Evolutionary conservation across 2,797 vertebrate genomes (phyloP).

Genomic region (Glyptemys insculpta): DNA sequence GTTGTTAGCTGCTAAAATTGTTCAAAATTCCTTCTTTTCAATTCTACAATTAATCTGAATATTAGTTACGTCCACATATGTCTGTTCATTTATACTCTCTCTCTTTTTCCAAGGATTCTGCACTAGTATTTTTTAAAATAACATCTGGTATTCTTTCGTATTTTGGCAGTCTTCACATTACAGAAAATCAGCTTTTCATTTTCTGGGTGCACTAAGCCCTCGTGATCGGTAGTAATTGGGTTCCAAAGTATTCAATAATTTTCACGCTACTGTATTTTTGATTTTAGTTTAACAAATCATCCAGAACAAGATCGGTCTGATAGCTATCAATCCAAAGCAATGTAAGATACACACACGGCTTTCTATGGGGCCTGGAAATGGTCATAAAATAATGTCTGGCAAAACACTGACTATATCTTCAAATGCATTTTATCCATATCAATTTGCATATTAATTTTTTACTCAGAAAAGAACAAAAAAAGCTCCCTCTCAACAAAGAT

Average conservation of each 20-base stretch:
- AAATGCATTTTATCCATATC: constrained; percentile 66
- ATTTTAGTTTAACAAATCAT: constrained; percentile 55
- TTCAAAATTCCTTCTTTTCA: constrained; percentile 54
- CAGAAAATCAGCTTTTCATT: constrained; percentile 68
- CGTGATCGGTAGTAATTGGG: constrained; percentile 42
- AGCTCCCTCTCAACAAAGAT: constrained; percentile 69
- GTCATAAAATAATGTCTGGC: constrained; percentile 63
- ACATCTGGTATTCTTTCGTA: constrained; percentile 77
- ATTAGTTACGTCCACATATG: constrained; percentile 58
- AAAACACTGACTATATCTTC: constrained; percentile 66
- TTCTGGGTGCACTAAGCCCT: constrained; percentile 40
- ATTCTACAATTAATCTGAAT: constrained; percentile 48
- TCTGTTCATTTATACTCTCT: constrained; percentile 22
- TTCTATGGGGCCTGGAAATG: constrained; percentile 48
- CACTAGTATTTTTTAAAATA: constrained; percentile 61
- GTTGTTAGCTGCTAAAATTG: constrained; percentile 20
- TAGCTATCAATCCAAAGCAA: constrained; percentile 19
- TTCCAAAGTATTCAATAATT: constrained; percentile 66
- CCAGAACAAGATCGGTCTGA: constrained; percentile 16
- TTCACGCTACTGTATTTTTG: neutral
- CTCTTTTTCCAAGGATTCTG: constrained; percentile 57
- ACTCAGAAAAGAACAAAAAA: neutral
- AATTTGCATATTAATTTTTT: constrained; percentile 42
- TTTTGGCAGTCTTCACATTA: constrained; percentile 66
- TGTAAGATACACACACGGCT: constrained; percentile 25